These are phyloP conservation scores for Megaceryle alcyon DNA, from an alignment of 2,797 vertebrate species.

Conservation along the genomic window DNA sequence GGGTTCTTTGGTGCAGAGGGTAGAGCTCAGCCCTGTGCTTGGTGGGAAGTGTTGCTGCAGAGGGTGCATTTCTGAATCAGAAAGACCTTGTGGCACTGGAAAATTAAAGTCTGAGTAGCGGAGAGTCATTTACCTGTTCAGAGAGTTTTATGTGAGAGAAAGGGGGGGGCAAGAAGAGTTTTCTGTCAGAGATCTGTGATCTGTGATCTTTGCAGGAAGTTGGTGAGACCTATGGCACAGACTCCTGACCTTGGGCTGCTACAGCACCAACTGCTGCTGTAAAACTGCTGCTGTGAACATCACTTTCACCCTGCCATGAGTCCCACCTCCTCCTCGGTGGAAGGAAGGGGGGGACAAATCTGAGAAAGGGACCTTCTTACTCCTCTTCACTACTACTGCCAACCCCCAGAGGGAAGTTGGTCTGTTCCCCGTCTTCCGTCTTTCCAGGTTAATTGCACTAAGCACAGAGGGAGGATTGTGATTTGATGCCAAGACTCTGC, in stretches of 20 bases:
- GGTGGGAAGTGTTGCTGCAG: neutral
- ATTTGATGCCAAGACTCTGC: neutral
- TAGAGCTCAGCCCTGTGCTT: neutral
- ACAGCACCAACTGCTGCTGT: neutral
- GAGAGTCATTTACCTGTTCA: neutral
- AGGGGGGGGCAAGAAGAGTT: neutral
- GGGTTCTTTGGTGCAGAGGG: neutral
- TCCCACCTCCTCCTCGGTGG: neutral
- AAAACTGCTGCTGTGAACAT: neutral
- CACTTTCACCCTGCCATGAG: neutral
- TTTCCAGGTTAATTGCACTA: constrained; percentile 28
- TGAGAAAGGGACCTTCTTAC: constrained; percentile 17
- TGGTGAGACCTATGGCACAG: constrained; percentile 5
- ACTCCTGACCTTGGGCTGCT: constrained; percentile 26
- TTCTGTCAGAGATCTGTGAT: neutral
- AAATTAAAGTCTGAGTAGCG: neutral
- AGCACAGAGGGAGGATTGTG: neutral
- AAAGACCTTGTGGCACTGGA: neutral
- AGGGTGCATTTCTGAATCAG: neutral
- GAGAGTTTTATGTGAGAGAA: neutral
- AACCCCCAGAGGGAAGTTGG: neutral
- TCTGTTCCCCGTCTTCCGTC: neutral
- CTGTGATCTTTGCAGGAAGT: constrained; percentile 59
- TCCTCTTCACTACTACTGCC: neutral
- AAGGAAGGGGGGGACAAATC: neutral